Conservation (phyloP, 2,797 vertebrate species). For the Arremon aurantiirostris region DNA sequence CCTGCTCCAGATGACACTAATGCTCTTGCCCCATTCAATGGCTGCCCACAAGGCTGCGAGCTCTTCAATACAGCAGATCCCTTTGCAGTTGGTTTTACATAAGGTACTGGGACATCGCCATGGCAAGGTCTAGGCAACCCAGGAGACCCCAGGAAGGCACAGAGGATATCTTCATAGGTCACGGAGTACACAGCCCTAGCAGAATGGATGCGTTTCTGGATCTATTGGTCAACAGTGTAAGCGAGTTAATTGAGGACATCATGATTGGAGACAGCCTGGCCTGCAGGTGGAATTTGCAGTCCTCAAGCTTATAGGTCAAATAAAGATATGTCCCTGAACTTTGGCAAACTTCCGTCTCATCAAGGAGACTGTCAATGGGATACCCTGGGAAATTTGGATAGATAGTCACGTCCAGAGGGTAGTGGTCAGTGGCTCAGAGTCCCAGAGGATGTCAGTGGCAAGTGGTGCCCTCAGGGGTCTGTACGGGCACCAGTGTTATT, state of each 20-base stretch:
- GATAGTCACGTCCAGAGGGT: neutral
- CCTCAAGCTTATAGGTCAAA: neutral
- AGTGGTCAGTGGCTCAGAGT: neutral
- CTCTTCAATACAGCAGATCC: neutral
- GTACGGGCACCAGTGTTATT: neutral
- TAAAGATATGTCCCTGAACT: neutral
- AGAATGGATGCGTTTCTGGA: accelerated
- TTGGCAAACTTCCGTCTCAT: neutral
- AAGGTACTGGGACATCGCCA: neutral
- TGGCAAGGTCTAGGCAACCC: neutral
- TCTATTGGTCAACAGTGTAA: neutral
- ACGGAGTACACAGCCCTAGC: accelerated
- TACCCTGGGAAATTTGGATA: neutral
- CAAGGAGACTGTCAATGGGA: neutral
- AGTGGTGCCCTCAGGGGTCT: neutral
- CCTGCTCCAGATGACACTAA: neutral
- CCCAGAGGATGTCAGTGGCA: neutral
- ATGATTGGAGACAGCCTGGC: neutral
- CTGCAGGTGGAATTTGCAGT: neutral
- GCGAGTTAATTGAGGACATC: neutral
- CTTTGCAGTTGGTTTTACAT: neutral
- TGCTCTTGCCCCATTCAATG: neutral
- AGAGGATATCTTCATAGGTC: neutral
- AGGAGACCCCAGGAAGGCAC: neutral
- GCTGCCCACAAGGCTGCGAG: neutral